Conservation (phyloP, 2,888 invertebrate genomes). For the Alsophila aescularia region DNA sequence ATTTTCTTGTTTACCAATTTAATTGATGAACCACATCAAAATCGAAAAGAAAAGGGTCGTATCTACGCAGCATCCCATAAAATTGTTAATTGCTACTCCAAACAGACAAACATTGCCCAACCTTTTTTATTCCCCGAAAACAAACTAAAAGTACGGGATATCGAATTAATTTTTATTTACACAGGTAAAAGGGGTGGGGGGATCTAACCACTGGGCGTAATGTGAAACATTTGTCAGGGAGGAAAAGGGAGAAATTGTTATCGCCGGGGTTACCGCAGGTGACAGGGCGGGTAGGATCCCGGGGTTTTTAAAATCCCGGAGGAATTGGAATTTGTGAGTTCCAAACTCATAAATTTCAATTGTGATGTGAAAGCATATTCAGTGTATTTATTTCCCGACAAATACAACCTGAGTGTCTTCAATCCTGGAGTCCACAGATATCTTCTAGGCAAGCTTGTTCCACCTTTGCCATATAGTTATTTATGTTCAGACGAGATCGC, state of each 20-base stretch:
- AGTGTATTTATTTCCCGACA: too few relatives aligned
- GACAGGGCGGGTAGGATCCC: conserved; percentile 11
- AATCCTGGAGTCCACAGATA: too few relatives aligned
- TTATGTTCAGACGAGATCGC: too few relatives aligned
- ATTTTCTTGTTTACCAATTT: too few relatives aligned
- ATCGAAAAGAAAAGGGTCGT: too few relatives aligned
- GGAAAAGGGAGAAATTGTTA: conserved; percentile 30
- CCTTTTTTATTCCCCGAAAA: conserved; percentile 20
- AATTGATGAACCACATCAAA: too few relatives aligned
- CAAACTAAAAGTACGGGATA: conserved; percentile 25
- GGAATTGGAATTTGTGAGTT: not conserved
- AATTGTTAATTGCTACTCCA: conserved; percentile 24
- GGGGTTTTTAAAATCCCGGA: not conserved
- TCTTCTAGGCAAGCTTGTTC: too few relatives aligned
- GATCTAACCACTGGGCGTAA: conserved; percentile 39
- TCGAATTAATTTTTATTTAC: conserved; percentile 53
- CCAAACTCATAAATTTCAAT: too few relatives aligned
- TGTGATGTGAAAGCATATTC: too few relatives aligned
- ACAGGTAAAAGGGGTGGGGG: conserved; percentile 25
- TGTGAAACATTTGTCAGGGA: conserved; percentile 50
- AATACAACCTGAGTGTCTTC: too few relatives aligned
- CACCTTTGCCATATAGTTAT: too few relatives aligned
- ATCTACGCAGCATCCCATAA: conserved; percentile 3
- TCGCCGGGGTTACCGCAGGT: conserved; percentile 29
- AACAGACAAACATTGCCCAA: conserved; percentile 10